Conservation (phyloP, 2,797 vertebrate genomes). For the Anas flavirostris region DNA sequence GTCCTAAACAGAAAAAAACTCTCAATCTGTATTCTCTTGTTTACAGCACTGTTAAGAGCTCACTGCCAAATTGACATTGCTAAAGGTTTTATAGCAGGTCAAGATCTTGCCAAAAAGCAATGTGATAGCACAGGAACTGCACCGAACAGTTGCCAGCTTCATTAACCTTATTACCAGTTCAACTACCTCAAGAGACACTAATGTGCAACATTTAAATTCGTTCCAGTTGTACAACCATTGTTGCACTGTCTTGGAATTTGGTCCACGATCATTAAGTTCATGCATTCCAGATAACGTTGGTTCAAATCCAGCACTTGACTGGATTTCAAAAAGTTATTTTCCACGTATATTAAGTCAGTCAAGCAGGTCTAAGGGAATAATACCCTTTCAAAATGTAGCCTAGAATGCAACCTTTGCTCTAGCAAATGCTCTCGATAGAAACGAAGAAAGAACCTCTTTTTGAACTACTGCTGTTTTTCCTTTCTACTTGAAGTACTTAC, state of each 20-base stretch:
- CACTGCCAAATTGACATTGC: background rate
- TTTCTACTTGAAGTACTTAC: background rate
- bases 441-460: background rate
- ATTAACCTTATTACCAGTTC: slow-evolving; percentile 10
- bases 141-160: background rate
- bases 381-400: background rate
- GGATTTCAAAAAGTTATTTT: background rate
- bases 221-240: background rate
- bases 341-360: background rate
- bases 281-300: background rate
- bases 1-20: background rate
- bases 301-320: background rate
- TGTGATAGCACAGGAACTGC: background rate
- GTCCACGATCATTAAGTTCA: background rate
- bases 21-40: background rate
- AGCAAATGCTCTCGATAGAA: background rate
- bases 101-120: slow-evolving; percentile 34
- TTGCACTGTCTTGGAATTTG: background rate
- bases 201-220: background rate
- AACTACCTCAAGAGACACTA: background rate
- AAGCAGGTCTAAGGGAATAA: background rate
- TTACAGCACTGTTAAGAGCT: background rate
- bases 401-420: background rate
- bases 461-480: background rate
- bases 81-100: background rate